Evolutionary conservation across 2,797 vertebrate genomes (phyloP), one percentile per base, ranked within the genome.

Genomic region (Gobio occitaniae): DNA sequence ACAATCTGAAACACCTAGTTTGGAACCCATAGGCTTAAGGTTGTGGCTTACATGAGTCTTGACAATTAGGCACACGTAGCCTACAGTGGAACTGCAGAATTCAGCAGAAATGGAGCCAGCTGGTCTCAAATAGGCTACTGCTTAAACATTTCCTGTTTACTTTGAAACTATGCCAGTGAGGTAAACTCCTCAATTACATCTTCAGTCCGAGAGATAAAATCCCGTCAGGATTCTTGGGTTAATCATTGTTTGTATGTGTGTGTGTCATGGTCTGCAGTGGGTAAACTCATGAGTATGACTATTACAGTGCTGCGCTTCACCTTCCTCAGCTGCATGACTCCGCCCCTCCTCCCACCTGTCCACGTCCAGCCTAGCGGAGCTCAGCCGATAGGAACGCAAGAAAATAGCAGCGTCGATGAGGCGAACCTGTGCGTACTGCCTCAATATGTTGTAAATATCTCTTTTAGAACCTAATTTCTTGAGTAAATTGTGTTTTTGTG

Each of bases 61-160:
- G 41, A 79, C 68, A 2, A 36, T 59, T 59, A 12, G 6, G 3
- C 19, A 44, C 7, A 9, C 2, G 1, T 25, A 25, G 25, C 25
- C 19, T 25, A 38, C 32, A 25, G 29, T 12, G 6, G 11, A 59
- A 48, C 21, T 32, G 17, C 50, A 32, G 68, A 44, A 47, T 56
- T 77, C 36, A 19, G 11, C 25, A 44, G 29, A 52, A 44, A 36
- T 36, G 10, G 19, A 61, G 38, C 6, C 48, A 76, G 10, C 25
- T 56, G 41, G 25, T 59, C 56, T 74, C 6, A 2, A 74, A 19
- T 59, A n/a, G n/a, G n/a, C n/a, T n/a, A 59, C 41, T 52, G 29
- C 44, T 36, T 17, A 69, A 77, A 70, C 41, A 72, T 72, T 84
- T 84, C 83, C 83, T 84, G 83, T 84, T 84, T 71, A 9, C 41